Evolutionary conservation across 1,140 invertebrate species (phyloP), one percentile per base, ranked within the genome.

Genomic region (Phenacoccus solenopsis): DNA sequence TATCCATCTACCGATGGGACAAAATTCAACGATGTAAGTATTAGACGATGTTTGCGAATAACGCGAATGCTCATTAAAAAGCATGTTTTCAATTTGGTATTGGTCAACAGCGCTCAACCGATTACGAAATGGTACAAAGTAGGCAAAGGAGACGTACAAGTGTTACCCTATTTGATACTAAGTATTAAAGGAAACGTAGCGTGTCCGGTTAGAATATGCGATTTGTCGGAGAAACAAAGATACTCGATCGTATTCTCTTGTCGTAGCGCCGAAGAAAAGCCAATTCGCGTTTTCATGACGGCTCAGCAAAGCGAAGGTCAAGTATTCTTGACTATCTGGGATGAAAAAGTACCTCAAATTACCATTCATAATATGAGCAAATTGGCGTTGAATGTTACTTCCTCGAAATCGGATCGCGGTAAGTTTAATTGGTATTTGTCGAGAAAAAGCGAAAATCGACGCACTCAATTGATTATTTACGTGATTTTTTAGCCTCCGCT

Each of bases 341-440:
- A 77, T 59, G 85, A 88, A 75, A 73, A 79, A 12, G 78, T 83
- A 75, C 86, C 86, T 21, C 82, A 84, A 71, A 72, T 86, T 16
- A 74, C 81, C 5, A 78, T 85, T 25, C 79, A 84, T 72, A 85
- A 85, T 73, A 74, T 76, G 2, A 82, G 81, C 49, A 71, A 76
- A 4, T 79, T 80, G 5, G 56, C 72, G 38, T 70, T 72, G n/a
- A 68, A 4, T 32, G 25, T 64, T 10, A 64, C 25, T 3, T 64
- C 59, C 12, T 64, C 59, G 22, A 64, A 64, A 64, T 64, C 59
- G 4, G 59, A 64, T 25, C 21, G 25, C 2, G 59, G 59, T 64
- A 64, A 1, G 59, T 16, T 22, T 20, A n/a, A n/a, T n/a, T n/a
- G n/a, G n/a, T n/a, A n/a, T n/a, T n/a, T n/a, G n/a, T n/a, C n/a